Evolutionary conservation across 1,140 invertebrate species (phyloP), one percentile per base, ranked within the genome.

Genomic region (Brachionus angularis): DNA sequence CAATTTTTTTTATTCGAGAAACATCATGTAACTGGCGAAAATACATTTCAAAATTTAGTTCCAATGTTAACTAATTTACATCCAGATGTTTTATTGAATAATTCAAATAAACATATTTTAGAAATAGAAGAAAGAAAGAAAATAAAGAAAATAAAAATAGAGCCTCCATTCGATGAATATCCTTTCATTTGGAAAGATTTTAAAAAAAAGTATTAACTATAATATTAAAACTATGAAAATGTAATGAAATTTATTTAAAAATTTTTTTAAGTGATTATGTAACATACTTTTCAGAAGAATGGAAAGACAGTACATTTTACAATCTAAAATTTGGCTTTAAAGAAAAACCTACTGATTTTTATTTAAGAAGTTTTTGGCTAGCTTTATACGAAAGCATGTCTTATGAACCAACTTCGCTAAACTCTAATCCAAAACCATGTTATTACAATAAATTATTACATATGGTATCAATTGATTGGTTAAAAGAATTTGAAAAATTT

Each of bases 281-380:
- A 5, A 64, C 58, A 10, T 64, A 46, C 21, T 64, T 64, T 47
- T 46, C 39, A 2, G 58, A 64, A 47, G 58, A 64, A 64, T 64
- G 58, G 58, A 46, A 18, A 31, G 58, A 64, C 31, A 70, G 72
- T 39, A 46, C 73, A 1, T 78, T 78, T 42, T 74, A 75, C 34
- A 78, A 75, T 62, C 36, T 72, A 18, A 49, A 71, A 31, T 71
- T 73, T 25, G 77, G 77, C 16, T 76, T 78, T 14, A 31, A 47
- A 3, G 25, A 72, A 8, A 55, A 49, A 42, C 77, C 77, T 3
- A 76, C 76, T 7, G 72, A 78, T 42, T 73, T 77, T 67, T 78
- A 78, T 53, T 72, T 76, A 25, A 53, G 75, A 21, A 72, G 74
- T 3, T 77, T 76, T 72, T 75, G 74, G 74, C 18, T 77, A 27